Percentiles rank a stretch among this genome's conserved stretches.
Conservation (phyloP, 2,113 vertebrate genomes). For the Murina feae region DNA sequence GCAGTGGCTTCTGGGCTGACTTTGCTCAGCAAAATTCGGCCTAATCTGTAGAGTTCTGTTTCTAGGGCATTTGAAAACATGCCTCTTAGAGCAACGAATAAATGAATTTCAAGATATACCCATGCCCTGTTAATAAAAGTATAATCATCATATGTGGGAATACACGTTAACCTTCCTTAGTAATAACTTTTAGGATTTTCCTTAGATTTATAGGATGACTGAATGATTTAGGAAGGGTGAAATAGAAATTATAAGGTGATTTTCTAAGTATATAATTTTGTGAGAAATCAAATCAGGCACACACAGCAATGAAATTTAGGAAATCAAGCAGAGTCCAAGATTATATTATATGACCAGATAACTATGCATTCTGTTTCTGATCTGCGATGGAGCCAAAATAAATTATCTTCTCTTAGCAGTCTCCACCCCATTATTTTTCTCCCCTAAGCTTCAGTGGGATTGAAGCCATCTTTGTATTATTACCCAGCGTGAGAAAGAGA, state of each 20-base stretch:
- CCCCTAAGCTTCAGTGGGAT: background rate
- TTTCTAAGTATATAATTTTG: background rate
- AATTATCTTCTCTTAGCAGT: slow-evolving; percentile 2
- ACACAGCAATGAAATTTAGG: background rate
- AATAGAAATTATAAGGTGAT: slow-evolving; percentile 1
- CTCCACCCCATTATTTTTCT: background rate
- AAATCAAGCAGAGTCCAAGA: background rate
- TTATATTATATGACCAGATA: background rate
- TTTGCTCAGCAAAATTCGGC: background rate
- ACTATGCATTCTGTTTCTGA: background rate
- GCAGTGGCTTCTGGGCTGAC: background rate
- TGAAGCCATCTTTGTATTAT: background rate
- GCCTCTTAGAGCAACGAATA: background rate
- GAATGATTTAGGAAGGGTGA: background rate
- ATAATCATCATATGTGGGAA: background rate
- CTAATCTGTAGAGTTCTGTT: background rate
- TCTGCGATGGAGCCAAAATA: background rate
- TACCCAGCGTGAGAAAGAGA: background rate
- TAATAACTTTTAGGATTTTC: background rate
- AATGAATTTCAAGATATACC: background rate
- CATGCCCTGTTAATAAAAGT: background rate
- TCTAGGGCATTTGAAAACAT: background rate
- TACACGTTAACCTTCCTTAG: background rate
- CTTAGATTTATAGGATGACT: background rate
- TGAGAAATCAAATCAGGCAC: background rate